phyloP scores from a whole-genome alignment of 2,888 invertebrate genomes.

The Synanthedon tipuliformis region DNA sequence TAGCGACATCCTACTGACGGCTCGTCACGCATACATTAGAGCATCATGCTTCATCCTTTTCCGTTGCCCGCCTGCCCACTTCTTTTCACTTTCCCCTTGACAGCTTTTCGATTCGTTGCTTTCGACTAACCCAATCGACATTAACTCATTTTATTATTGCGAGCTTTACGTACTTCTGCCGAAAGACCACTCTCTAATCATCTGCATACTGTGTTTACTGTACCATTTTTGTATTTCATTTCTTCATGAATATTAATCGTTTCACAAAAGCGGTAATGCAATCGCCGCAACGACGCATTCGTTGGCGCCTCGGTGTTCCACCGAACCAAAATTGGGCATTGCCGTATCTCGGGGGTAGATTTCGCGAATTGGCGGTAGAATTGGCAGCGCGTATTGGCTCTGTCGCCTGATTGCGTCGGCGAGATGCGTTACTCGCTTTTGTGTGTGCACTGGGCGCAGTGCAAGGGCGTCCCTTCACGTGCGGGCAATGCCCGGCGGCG shows the following conservation, averaged over 20 bases:
- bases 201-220: slow-evolving; percentile 41
- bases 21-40: slow-evolving; percentile 48
- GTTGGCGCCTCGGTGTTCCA: slow-evolving; percentile 28
- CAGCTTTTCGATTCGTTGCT: slow-evolving; percentile 62
- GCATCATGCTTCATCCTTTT: slow-evolving; percentile 64
- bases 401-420: slow-evolving; percentile 41
- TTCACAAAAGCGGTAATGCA: slow-evolving; percentile 71
- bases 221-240: slow-evolving; percentile 45
- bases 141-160: slow-evolving; percentile 39
- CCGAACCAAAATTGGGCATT: slow-evolving; percentile 38
- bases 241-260: slow-evolving; percentile 65
- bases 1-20: slow-evolving; percentile 35
- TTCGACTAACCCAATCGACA: slow-evolving; percentile 57
- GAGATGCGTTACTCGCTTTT: slow-evolving; percentile 71
- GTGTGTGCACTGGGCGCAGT: slow-evolving; percentile 69
- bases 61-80: slow-evolving; percentile 66
- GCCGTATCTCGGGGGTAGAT: slow-evolving; percentile 27
- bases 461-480: slow-evolving; percentile 60
- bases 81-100: slow-evolving; percentile 44
- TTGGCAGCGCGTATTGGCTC: slow-evolving; percentile 32
- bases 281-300: slow-evolving; percentile 62
- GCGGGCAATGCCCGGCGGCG: slow-evolving; percentile 62
- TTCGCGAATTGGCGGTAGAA: slow-evolving; percentile 22
- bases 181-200: slow-evolving; percentile 34
- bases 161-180: slow-evolving; percentile 61